Evolutionary conservation across 2,113 vertebrate species (phyloP), one percentile per base, ranked within the genome.

Genomic region (Eretmochelys imbricata): DNA sequence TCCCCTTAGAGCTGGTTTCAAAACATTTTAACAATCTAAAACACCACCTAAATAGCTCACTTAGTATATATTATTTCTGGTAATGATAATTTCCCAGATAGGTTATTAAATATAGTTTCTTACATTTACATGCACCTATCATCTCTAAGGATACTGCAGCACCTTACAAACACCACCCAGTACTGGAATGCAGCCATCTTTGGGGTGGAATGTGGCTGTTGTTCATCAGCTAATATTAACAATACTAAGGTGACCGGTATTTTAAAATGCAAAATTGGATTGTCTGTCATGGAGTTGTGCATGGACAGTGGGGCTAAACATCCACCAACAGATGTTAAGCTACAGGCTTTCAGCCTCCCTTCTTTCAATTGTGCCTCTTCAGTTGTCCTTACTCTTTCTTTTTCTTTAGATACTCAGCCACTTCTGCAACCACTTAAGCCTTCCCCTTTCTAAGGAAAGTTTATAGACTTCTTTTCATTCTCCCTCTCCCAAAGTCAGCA

Each of bases 301-400:
- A 51, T 51, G 3, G 22, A 51, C 31, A 81, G 84, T 24, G 81
- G 46, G 49, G 65, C 42, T 91, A 51, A 87, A 31, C 5, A 6
- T 90, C 69, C 89, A 94, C 80, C 75, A 82, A 91, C 85, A 91
- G 91, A 89, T 55, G 87, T 88, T 95, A 84, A 87, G 91, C 88
- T 12, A 94, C 65, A 84, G 31, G 87, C 59, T 83, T 93, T 93
- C 87, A 93, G n/a, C 31, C 1, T 91, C 80, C 80, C 49, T 78
- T 25, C 49, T 92, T 84, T 88, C 78, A 72, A 19, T 90, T 90
- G 88, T n/a, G 38, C 38, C 90, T 82, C 57, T 88, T 92, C 75
- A 29, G 5, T 31, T 13, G 11, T 35, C 72, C 50, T 51, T 69
- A 53, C 49, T 72, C 79, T 17, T 1, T 53, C 88, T 84, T 85